phyloP scores from a whole-genome alignment of 2,888 invertebrate species.

The Aphodius sticticus region DNA sequence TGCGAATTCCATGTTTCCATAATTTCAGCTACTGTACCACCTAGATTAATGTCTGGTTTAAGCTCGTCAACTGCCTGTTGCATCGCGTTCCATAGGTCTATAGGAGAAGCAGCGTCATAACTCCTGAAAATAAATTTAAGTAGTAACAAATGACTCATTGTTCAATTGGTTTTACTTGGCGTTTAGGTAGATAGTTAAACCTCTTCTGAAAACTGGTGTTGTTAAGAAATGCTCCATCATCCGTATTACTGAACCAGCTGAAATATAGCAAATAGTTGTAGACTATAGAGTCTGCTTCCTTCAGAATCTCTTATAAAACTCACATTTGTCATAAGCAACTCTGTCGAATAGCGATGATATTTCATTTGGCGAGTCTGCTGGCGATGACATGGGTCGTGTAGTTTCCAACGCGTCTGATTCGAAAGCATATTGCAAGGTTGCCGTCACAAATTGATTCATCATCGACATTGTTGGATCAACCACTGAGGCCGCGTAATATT shows the following conservation, averaged over 20 bases:
- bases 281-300: constrained; percentile 63
- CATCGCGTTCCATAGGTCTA: constrained; percentile 51
- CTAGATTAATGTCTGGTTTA: neutral
- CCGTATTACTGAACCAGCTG: constrained; percentile 44
- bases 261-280: constrained; percentile 66
- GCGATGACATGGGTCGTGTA: constrained; percentile 63
- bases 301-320: constrained; percentile 45
- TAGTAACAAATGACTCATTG: neutral
- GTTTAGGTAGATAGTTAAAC: constrained; percentile 27
- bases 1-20: constrained; percentile 38
- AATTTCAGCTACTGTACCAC: constrained; percentile 19
- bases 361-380: constrained; percentile 65
- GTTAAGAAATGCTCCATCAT: constrained; percentile 35
- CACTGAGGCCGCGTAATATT: constrained; percentile 70
- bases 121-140: constrained; percentile 16
- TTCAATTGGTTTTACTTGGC: neutral
- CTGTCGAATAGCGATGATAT: constrained; percentile 70
- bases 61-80: constrained; percentile 39
- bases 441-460: constrained; percentile 59
- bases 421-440: constrained; percentile 64
- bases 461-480: constrained; percentile 61
- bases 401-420: constrained; percentile 63
- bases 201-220: constrained; percentile 22
- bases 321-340: constrained; percentile 71
- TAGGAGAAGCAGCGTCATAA: constrained; percentile 46